Evolutionary conservation across 2,797 vertebrate species (phyloP).

Genomic region (Peromyscus attwateri): DNA sequence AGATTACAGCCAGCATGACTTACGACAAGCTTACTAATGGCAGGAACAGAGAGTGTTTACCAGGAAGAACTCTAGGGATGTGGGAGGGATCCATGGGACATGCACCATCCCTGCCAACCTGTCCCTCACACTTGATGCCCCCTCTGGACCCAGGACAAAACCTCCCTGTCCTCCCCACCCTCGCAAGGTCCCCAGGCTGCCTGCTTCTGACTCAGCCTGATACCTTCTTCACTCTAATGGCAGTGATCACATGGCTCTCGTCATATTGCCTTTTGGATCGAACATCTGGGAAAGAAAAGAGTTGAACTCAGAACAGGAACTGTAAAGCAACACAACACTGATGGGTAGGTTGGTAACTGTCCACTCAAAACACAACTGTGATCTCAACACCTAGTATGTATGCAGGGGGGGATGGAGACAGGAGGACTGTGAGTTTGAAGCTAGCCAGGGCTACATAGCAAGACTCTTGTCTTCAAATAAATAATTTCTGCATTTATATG

Average conservation of each 20-base stretch:
- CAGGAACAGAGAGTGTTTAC: not conserved
- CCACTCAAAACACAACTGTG: not conserved
- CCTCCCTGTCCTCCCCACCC: not conserved
- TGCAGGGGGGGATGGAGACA: not conserved
- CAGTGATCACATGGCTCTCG: slow-evolving; percentile 92
- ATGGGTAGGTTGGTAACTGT: not conserved
- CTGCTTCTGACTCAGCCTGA: not conserved
- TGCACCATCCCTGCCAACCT: not conserved
- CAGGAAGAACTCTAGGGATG: not conserved
- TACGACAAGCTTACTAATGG: not conserved
- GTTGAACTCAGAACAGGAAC: not conserved
- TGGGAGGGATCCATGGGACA: not conserved
- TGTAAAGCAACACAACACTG: not conserved
- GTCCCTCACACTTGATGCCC: not conserved
- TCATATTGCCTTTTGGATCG: slow-evolving; percentile 90
- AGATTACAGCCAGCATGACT: not conserved
- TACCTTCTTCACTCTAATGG: slow-evolving; percentile 90
- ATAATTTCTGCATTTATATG: not conserved
- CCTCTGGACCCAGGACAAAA: not conserved
- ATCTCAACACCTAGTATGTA: not conserved
- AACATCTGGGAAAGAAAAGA: slow-evolving; percentile 89
- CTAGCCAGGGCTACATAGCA: not conserved
- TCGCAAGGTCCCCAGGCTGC: not conserved
- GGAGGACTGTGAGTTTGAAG: not conserved
- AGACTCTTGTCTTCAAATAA: not conserved